These are phyloP conservation scores for Calameuta filiformis DNA, from an alignment of 2,888 invertebrate species.

Conservation along the genomic window DNA sequence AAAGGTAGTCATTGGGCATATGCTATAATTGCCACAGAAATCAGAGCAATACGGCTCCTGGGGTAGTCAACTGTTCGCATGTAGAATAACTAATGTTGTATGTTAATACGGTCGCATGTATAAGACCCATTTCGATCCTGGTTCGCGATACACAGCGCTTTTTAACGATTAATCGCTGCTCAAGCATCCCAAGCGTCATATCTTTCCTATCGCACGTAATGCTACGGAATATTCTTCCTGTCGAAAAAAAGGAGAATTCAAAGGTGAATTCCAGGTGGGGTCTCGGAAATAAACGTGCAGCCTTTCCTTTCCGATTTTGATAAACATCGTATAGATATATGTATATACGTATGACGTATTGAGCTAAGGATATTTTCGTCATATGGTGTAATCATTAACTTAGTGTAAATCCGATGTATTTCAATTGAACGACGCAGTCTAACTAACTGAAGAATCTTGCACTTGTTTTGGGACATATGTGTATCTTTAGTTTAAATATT, in stretches of 20 bases:
- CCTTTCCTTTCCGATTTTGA: background rate
- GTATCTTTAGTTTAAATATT: background rate
- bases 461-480: background rate
- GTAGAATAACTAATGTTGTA: constrained; percentile 52
- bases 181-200: constrained; percentile 40
- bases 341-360: background rate
- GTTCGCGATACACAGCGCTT: constrained; percentile 47
- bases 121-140: constrained; percentile 44
- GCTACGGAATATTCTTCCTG: constrained; percentile 1
- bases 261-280: background rate
- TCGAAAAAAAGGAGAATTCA: background rate
- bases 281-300: background rate
- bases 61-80: constrained; percentile 31
- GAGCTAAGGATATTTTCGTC: background rate
- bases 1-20: background rate
- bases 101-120: constrained; percentile 54
- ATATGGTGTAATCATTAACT: background rate
- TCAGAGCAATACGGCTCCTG: background rate
- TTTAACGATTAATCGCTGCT: constrained; percentile 56
- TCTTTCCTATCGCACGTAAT: constrained; percentile 41
- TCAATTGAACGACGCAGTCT: background rate
- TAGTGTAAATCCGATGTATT: background rate
- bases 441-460: background rate
- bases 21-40: background rate
- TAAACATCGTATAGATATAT: background rate